A percentile compares a stretch with the other conserved stretches of the same genome.
These are phyloP conservation scores for Nothocercus nigrocapillus DNA, from an alignment of 2,113 vertebrate species.

Conservation along the genomic window DNA sequence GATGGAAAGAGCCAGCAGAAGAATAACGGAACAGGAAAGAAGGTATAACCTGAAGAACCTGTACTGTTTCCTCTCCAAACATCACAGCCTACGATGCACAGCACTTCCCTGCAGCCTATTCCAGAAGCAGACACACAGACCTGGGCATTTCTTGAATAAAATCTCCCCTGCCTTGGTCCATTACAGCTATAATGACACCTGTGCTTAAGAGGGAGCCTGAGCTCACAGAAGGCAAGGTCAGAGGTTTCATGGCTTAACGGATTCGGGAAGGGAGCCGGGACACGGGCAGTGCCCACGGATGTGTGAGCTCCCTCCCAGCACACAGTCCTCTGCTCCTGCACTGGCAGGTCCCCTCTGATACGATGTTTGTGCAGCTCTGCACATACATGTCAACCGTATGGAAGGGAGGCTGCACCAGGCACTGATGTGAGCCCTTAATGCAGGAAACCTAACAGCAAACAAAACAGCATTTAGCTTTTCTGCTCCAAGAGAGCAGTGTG, in stretches of 20 bases:
- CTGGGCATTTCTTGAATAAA: not conserved
- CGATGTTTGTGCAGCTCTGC: rapidly evolving
- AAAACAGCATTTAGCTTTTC: not conserved
- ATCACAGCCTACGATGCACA: not conserved
- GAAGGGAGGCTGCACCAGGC: not conserved
- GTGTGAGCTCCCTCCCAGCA: not conserved
- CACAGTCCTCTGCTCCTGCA: not conserved
- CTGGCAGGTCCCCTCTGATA: not conserved
- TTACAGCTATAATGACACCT: not conserved
- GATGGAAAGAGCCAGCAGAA: not conserved
- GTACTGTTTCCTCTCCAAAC: conserved; percentile 14
- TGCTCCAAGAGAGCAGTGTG: not conserved
- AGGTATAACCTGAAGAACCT: not conserved
- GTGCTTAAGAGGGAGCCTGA: not conserved
- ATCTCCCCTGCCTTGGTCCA: not conserved
- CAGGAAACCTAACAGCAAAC: not conserved
- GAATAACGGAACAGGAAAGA: not conserved
- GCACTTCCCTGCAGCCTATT: not conserved
- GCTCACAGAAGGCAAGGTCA: not conserved
- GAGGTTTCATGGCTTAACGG: not conserved
- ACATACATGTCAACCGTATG: not conserved
- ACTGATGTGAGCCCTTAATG: not conserved
- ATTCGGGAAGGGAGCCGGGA: not conserved
- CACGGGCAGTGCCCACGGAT: not conserved
- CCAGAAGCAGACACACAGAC: not conserved